These are phyloP conservation scores for Acrobasis consociella DNA, from an alignment of 2,888 invertebrate genomes.

Conservation along the genomic window DNA sequence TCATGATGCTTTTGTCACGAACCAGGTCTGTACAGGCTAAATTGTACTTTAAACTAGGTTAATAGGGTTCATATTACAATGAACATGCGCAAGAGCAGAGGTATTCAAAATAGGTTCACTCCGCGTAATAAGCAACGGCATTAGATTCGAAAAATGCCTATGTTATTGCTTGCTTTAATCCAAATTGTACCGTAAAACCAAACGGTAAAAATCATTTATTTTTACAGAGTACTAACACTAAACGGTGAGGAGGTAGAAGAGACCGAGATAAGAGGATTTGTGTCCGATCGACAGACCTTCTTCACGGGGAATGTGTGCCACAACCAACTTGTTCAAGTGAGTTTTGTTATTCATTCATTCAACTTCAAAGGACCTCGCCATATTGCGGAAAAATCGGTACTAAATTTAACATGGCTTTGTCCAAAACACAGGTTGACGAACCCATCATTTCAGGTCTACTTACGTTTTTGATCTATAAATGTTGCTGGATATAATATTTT, in stretches of 20 bases:
- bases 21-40: slow-evolving; percentile 83
- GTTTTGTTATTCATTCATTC: slow-evolving; percentile 19
- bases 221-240: slow-evolving; percentile 89
- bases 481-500: no score
- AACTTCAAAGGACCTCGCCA: no score
- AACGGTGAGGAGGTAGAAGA: slow-evolving; percentile 99
- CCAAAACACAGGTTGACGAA: no score
- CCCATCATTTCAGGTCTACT: no score
- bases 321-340: slow-evolving; percentile 87
- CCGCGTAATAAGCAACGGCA: no score
- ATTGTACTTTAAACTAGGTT: not conserved
- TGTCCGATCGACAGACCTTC: slow-evolving; percentile 96
- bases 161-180: no score
- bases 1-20: slow-evolving; percentile 96
- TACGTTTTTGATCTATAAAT: no score
- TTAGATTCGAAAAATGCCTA: no score
- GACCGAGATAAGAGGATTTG: slow-evolving; percentile 95
- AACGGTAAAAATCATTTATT: not conserved
- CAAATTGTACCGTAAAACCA: not conserved
- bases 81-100: no score
- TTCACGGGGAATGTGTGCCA: slow-evolving; percentile 95
- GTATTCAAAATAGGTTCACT: no score
- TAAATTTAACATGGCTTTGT: no score
- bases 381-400: no score
- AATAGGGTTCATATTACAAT: not conserved